A percentile compares a stretch with the other conserved stretches of the same genome.
Conservation (phyloP, 2,888 invertebrate species). For the Panorpa germanica region DNA sequence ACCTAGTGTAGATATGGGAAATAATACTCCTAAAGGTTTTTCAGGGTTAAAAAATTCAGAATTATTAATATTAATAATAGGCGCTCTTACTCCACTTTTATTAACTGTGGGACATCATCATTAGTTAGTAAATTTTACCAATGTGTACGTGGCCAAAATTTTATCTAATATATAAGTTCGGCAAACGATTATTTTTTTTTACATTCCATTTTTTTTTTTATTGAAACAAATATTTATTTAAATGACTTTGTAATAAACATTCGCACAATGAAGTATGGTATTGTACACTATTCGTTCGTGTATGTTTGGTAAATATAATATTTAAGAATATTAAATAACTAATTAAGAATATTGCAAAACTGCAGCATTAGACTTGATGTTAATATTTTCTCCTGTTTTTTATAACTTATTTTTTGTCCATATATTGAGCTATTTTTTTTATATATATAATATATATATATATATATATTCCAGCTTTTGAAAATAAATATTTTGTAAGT, state of each 20-base stretch:
- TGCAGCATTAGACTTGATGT: too few species aligned
- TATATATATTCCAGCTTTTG: constrained; percentile 3
- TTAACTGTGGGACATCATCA: constrained; percentile 88
- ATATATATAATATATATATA: too few species aligned
- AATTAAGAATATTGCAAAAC: too few species aligned
- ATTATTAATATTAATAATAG: constrained; percentile 63
- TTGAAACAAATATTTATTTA: constrained; percentile 2
- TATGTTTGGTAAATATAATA: too few species aligned
- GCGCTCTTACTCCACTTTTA: constrained; percentile 72
- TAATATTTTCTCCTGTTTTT: too few species aligned
- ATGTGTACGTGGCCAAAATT: background rate
- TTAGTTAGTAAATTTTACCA: constrained; percentile 22
- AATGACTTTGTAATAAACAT: constrained; percentile 1
- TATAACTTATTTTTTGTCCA: too few species aligned
- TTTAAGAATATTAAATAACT: too few species aligned
- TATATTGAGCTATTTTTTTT: too few species aligned
- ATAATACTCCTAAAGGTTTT: constrained; percentile 16
- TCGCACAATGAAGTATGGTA: constrained; percentile 1
- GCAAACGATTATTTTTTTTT: constrained; percentile 4
- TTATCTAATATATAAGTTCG: too few species aligned
- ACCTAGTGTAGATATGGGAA: constrained; percentile 21
- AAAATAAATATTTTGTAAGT: constrained; percentile 1
- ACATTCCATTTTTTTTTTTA: background rate
- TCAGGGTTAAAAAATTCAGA: constrained; percentile 56
- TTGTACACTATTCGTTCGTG: too few species aligned